Evolutionary conservation across 2,797 vertebrate species (phyloP), one percentile per base, ranked within the genome.

Genomic region (Melanotaenia boesemani): DNA sequence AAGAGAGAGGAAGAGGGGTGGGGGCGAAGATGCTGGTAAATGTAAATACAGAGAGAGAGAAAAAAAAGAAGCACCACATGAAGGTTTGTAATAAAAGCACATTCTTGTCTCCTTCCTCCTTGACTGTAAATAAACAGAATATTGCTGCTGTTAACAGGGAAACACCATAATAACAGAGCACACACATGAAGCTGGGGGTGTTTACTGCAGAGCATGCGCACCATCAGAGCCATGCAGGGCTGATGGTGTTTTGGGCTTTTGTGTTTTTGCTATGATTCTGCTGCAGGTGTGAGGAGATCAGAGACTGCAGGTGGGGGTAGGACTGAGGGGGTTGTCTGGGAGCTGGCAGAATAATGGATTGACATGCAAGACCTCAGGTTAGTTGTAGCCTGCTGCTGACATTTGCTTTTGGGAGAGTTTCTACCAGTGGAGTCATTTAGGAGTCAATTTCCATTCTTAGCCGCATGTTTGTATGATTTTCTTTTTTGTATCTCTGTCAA

Each of bases 241-340:
- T 39, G 57, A 77, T 76, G 66, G 48, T 61, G 60, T 55, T 26
- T 58, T 32, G 56, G 59, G 67, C 57, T 63, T 26, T 1, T 39
- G 44, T 20, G 41, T 66, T 66, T 80, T 67, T 72, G 78, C 76
- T 72, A 63, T 68, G 76, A 76, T 80, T 80, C 72, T 74, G 80
- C 78, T 70, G 69, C 67, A 67, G 74, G 72, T 22, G 68, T 36
- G 74, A 48, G 66, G 69, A 74, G 78, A 83, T 86, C 83, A 77
- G 80, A 85, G 63, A 76, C 72, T 78, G 68, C 69, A 65, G 54
- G 37, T 2, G 24, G 61, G 12, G 16, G 18, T 24, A 44, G 28
- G n/a, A 48, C 12, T 13, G 44, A 24, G 39, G 34, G 63, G 22
- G 70, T 30, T 74, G 68, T 84, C 74, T 88, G 78, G 77, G 73